phyloP scores from a whole-genome alignment of 2,888 invertebrate genomes.

The Pachymerium ferrugineum region DNA sequence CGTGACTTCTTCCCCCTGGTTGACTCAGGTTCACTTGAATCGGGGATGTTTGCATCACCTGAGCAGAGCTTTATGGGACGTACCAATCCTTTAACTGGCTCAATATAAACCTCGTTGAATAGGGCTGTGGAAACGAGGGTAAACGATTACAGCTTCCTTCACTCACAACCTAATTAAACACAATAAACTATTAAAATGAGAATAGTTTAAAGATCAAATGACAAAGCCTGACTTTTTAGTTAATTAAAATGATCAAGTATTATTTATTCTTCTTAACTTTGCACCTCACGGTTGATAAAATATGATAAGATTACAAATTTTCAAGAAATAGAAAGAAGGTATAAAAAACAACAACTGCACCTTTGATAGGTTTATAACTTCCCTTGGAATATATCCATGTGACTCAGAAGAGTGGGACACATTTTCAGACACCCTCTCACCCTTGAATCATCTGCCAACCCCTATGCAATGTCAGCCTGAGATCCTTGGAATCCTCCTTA shows the following conservation, averaged over 20 bases:
- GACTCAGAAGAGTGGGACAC: slow-evolving; percentile 13
- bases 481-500: slow-evolving; percentile 13
- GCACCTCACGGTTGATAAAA: too few relatives aligned
- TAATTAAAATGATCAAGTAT: neutral
- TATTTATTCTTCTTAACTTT: neutral
- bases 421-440: slow-evolving; percentile 13
- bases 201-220: neutral
- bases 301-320: neutral
- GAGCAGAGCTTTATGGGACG: neutral
- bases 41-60: too few relatives aligned
- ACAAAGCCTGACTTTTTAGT: neutral
- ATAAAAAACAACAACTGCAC: neutral
- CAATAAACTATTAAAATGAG: neutral
- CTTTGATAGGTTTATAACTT: slow-evolving; percentile 13
- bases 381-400: slow-evolving; percentile 3
- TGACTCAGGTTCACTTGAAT: neutral
- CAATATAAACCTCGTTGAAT: neutral
- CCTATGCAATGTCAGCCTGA: slow-evolving; percentile 9
- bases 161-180: neutral
- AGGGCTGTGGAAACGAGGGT: too few relatives aligned
- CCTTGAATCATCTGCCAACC: slow-evolving; percentile 13
- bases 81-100: neutral
- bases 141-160: neutral
- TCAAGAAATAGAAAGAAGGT: neutral
- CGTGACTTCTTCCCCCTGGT: neutral